Evolutionary conservation across 2,797 vertebrate genomes (phyloP), one percentile per base, ranked within the genome.

Genomic region (Oceanodroma leucorhoa): DNA sequence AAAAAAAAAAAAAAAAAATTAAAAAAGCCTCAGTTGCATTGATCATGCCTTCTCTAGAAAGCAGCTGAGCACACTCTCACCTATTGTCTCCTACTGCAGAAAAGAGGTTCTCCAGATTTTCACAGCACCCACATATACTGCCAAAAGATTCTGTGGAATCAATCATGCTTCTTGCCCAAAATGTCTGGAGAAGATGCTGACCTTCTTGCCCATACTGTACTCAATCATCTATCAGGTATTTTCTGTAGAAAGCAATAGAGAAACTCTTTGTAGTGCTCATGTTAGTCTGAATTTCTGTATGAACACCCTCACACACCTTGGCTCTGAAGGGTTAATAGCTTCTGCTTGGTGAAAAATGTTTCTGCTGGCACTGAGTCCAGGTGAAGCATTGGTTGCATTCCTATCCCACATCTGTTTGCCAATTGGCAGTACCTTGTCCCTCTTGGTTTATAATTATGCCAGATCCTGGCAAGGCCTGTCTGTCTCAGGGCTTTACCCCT

Each of bases 151-250:
- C 62, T 14, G 19, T 8, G 27, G 14, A 50, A 45, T 62, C 53
- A n/a, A 9, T 5, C 0, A 2, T 16, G 6, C 3, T 32, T 34
- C 36, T 46, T 30, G 10, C 10, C 20, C 45, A 57, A 0, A 0
- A 0, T 4, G 1, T 29, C 41, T 55, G 55, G 29, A 54, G 67
- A 30, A 62, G 19, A 32, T 2, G 5, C 6, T 83, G 40, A 38
- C 14, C 23, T 66, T 36, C 40, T 66, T 58, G 38, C 17, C n/a
- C 23, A 12, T 23, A 34, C 4, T 61, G 5, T 32, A 36, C 18
- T 57, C 5, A 45, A 1, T 8, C 26, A 15, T 20, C 60, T 29
- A 2, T 4, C 40, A 64, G 14, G 3, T 58, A 21, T 72, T 72
- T 67, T 50, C 19, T 24, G 1, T 10, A 23, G 11, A n/a, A 79